Evolutionary conservation across 2,113 vertebrate genomes (phyloP).

Genomic region (Phaetusa simplex): DNA sequence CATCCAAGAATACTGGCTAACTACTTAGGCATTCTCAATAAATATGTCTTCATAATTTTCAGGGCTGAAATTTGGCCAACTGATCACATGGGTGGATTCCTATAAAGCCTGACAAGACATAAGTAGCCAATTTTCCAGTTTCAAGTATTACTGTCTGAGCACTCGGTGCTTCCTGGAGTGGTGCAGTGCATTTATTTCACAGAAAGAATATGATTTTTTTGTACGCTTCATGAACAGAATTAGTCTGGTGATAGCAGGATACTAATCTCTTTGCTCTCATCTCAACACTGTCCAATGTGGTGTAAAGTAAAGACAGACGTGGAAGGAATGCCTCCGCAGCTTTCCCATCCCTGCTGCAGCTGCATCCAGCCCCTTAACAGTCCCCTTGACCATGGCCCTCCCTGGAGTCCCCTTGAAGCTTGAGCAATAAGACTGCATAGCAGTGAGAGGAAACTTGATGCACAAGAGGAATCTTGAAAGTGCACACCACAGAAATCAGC

Average conservation of each 20-base stretch:
- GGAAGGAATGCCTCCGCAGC: neutral
- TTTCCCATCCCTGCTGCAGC: neutral
- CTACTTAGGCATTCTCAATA: neutral
- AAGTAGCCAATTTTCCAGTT: neutral
- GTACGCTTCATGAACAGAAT: neutral
- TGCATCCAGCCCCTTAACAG: neutral
- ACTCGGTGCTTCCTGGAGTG: neutral
- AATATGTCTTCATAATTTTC: neutral
- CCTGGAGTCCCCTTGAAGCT: neutral
- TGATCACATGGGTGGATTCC: neutral
- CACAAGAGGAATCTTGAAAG: neutral
- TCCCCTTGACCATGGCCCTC: neutral
- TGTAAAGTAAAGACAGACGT: neutral
- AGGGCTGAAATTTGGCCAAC: neutral
- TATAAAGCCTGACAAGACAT: neutral
- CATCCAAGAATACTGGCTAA: neutral
- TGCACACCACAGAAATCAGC: neutral
- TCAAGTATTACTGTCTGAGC: neutral
- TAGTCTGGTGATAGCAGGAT: neutral
- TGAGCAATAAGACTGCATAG: neutral
- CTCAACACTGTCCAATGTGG: neutral
- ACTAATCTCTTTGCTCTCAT: neutral
- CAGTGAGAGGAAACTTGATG: neutral
- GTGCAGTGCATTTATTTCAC: neutral
- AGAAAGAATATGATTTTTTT: neutral